phyloP scores from a whole-genome alignment of 2,888 invertebrate species.

The Lepidocyrtinus sp. region DNA sequence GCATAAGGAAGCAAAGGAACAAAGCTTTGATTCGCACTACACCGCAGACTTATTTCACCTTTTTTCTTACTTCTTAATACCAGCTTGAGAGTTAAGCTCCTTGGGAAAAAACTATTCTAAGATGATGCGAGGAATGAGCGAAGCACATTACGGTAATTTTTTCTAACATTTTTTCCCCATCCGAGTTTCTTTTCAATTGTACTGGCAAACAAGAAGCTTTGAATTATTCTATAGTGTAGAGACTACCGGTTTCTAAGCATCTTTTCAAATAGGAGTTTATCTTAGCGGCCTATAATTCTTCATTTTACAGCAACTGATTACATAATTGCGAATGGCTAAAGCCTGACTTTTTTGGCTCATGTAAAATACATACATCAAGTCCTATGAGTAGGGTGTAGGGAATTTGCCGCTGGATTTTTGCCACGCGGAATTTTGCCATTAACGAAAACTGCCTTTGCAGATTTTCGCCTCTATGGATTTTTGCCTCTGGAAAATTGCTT shows the following conservation, averaged over 20 bases:
- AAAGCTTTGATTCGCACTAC: not conserved
- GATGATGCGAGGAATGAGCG: constrained; percentile 57
- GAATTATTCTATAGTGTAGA: not conserved
- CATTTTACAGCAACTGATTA: too few relatives aligned
- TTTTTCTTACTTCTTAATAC: constrained; percentile 17
- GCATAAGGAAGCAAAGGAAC: constrained; percentile 12
- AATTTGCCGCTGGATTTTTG: too few relatives aligned
- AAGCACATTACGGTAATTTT: constrained; percentile 55
- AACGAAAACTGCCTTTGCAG: too few relatives aligned
- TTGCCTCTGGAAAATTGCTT: too few relatives aligned
- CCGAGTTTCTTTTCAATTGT: not conserved
- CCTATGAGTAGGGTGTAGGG: too few relatives aligned
- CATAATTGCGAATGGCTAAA: too few relatives aligned
- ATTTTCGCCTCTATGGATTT: too few relatives aligned
- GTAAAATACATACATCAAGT: too few relatives aligned
- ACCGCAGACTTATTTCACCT: constrained; percentile 20
- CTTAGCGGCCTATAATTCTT: too few relatives aligned
- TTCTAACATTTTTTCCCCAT: constrained; percentile 16
- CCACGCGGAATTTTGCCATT: too few relatives aligned
- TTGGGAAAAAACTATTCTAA: constrained; percentile 21
- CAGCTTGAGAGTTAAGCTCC: constrained; percentile 7
- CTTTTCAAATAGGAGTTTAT: not conserved
- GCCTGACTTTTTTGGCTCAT: too few relatives aligned
- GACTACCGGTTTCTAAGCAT: constrained; percentile 4
- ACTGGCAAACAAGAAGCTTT: not conserved